phyloP scores from a whole-genome alignment of 2,888 invertebrate genomes.

The Glaucopsyche alexis region DNA sequence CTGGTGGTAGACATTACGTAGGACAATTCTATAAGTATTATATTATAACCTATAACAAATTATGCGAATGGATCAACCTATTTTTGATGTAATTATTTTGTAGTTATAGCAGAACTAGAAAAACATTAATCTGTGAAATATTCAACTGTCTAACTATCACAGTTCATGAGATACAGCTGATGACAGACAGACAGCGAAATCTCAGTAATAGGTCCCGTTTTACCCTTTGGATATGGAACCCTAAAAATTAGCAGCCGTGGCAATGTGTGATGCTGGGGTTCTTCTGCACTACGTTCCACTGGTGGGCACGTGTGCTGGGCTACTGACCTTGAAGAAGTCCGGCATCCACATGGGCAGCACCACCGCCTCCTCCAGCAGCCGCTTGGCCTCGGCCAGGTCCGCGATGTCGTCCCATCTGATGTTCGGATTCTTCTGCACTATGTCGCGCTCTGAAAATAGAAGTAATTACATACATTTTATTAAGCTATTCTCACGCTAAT shows the following conservation, averaged over 20 bases:
- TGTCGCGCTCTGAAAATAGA: slow-evolving; percentile 88
- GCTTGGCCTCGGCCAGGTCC: slow-evolving; percentile 92
- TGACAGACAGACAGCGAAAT: too few species aligned
- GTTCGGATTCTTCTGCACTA: slow-evolving; percentile 97
- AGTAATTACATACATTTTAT: background rate
- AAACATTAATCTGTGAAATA: too few species aligned
- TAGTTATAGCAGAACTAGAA: too few species aligned
- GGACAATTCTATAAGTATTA: too few species aligned
- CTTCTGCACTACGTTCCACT: background rate
- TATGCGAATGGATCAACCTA: too few species aligned
- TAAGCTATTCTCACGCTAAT: background rate
- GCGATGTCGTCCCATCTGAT: slow-evolving; percentile 97
- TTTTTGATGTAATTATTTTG: too few species aligned
- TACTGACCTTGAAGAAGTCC: slow-evolving; percentile 94
- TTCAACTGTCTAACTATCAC: too few species aligned
- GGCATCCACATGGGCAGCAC: slow-evolving; percentile 99
- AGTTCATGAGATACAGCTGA: too few species aligned
- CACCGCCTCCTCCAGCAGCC: slow-evolving; percentile 96
- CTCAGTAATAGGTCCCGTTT: too few species aligned
- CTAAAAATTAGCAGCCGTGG: background rate
- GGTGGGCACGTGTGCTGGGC: slow-evolving; percentile 1
- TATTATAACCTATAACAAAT: too few species aligned
- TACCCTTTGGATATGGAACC: too few species aligned
- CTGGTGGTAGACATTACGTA: too few species aligned
- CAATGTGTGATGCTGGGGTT: background rate